Percentiles rank a stretch among this genome's conserved stretches.
Conservation (phyloP, 2,888 invertebrate genomes). For the Macropis europaea region DNA sequence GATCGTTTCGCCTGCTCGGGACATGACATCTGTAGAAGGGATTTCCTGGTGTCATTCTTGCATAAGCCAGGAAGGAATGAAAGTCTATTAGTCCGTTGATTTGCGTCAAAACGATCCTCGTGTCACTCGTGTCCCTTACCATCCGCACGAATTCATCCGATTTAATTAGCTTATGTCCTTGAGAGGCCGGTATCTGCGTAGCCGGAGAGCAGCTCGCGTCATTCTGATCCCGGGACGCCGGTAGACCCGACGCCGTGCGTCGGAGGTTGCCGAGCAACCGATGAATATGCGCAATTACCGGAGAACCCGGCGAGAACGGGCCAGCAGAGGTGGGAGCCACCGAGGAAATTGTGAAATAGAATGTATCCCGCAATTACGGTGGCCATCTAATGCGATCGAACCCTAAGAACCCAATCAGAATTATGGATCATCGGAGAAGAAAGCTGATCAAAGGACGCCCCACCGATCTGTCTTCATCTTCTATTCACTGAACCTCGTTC, state of each 20-base stretch:
- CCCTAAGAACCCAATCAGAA: not conserved
- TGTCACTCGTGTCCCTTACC: no score
- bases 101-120: no score
- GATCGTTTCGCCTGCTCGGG: no score
- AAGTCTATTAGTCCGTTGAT: no score
- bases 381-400: conserved; percentile 42
- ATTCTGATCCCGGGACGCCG: conserved; percentile 38
- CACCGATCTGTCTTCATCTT: no score
- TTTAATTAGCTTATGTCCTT: not conserved
- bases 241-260: conserved; percentile 42
- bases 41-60: no score
- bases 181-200: conserved; percentile 8
- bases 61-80: no score
- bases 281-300: conserved; percentile 56
- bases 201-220: conserved; percentile 7
- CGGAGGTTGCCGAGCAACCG: conserved; percentile 62
- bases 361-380: conserved; percentile 45
- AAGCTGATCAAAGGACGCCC: not conserved
- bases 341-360: conserved; percentile 47
- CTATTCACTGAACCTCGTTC: no score
- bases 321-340: conserved; percentile 42
- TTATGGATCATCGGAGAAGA: not conserved
- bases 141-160: not conserved
- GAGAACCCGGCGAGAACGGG: conserved; percentile 42
- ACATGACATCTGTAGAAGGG: no score